These are phyloP conservation scores for Amphiprion ocellaris DNA, from an alignment of 2,113 vertebrate species.

Conservation along the genomic window DNA sequence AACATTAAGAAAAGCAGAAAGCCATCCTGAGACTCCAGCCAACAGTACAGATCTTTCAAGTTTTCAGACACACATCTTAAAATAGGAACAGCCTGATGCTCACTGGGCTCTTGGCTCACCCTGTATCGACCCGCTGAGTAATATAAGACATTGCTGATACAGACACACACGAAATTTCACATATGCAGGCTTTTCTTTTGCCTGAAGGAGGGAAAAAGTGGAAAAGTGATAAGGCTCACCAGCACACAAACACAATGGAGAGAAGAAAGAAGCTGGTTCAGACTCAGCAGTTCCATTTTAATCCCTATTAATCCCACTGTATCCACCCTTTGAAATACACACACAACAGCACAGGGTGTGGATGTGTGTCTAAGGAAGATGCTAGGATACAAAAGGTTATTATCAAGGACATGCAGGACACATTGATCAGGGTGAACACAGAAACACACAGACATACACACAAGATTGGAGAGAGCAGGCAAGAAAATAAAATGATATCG, in stretches of 20 bases:
- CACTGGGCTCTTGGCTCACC: conserved; percentile 18
- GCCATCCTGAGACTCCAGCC: conserved; percentile 2
- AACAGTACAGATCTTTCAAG: conserved; percentile 31
- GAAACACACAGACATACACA: neutral
- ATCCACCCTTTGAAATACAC: conserved; percentile 35
- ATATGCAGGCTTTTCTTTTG: conserved; percentile 18
- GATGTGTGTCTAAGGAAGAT: neutral
- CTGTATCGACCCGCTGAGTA: conserved; percentile 48
- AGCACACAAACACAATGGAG: conserved; percentile 3
- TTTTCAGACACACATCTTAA: conserved; percentile 45
- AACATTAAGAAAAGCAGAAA: conserved; percentile 15
- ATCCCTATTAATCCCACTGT: conserved; percentile 59
- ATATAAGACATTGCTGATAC: conserved; percentile 35
- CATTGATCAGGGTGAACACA: conserved; percentile 12
- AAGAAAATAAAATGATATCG: neutral
- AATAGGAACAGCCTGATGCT: conserved; percentile 56
- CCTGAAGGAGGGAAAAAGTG: conserved; percentile 37
- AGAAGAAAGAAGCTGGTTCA: conserved; percentile 22
- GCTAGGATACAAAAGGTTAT: conserved; percentile 34
- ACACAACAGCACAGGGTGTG: conserved; percentile 4
- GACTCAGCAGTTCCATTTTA: conserved; percentile 63
- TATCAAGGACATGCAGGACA: conserved; percentile 35
- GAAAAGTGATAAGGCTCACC: conserved; percentile 25
- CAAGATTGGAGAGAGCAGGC: neutral
- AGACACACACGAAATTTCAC: conserved; percentile 30